phyloP scores from a whole-genome alignment of 2,888 invertebrate species.

The Notodonta ziczac region DNA sequence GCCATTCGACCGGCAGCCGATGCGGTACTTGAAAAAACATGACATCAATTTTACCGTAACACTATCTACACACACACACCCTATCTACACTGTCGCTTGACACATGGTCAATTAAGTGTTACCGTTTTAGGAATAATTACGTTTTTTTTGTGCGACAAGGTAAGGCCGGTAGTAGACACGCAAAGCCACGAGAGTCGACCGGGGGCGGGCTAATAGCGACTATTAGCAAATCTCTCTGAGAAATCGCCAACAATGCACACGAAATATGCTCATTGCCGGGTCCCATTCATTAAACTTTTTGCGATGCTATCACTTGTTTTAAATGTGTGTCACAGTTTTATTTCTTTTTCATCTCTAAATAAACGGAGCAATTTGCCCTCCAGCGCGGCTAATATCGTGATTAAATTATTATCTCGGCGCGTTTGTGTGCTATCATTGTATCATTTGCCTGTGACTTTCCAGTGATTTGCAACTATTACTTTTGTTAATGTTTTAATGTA shows the following conservation, averaged over 20 bases:
- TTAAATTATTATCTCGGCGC: slow-evolving; percentile 72
- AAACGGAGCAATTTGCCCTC: slow-evolving; percentile 67
- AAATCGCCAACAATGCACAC: slow-evolving; percentile 81
- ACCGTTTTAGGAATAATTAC: slow-evolving; percentile 80
- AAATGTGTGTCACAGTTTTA: slow-evolving; percentile 72
- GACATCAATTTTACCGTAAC: slow-evolving; percentile 70
- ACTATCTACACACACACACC: slow-evolving; percentile 58
- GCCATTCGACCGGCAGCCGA: slow-evolving; percentile 41
- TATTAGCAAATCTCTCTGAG: slow-evolving; percentile 78
- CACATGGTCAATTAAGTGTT: slow-evolving; percentile 71
- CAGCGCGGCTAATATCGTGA: slow-evolving; percentile 64
- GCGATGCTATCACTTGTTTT: slow-evolving; percentile 66
- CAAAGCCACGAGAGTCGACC: slow-evolving; percentile 58
- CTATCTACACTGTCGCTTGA: slow-evolving; percentile 47
- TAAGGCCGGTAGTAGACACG: slow-evolving; percentile 73
- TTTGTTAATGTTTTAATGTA: slow-evolving; percentile 30
- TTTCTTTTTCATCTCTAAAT: slow-evolving; percentile 56
- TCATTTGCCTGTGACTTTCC: slow-evolving; percentile 64
- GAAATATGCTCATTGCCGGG: slow-evolving; percentile 73
- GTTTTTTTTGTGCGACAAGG: slow-evolving; percentile 62
- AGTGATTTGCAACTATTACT: slow-evolving; percentile 58
- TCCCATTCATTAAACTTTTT: slow-evolving; percentile 77
- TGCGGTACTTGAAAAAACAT: slow-evolving; percentile 43
- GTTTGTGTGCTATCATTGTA: slow-evolving; percentile 62
- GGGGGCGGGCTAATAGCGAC: slow-evolving; percentile 72